A percentile compares a stretch with the other conserved stretches of the same genome.
These are phyloP conservation scores for Meliscaeva auricollis DNA, from an alignment of 2,888 invertebrate species.

Conservation along the genomic window DNA sequence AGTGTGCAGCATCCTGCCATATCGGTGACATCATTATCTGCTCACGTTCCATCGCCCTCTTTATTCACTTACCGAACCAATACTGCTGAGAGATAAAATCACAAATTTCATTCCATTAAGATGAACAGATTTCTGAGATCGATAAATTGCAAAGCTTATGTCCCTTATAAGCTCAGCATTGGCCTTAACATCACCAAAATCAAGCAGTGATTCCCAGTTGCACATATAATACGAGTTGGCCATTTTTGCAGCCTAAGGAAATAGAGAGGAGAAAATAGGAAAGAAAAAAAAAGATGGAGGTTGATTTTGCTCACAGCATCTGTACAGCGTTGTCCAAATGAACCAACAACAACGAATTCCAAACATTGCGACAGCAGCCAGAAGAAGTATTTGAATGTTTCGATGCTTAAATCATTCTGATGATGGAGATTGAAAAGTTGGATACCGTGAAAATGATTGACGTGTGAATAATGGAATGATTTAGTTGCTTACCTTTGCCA, in stretches of 20 bases:
- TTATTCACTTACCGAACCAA: conserved; percentile 47
- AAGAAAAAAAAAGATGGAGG: not conserved
- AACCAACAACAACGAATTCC: conserved; percentile 35
- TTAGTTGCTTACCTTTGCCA: conserved; percentile 11
- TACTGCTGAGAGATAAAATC: conserved; percentile 36
- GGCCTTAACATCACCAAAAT: conserved; percentile 20
- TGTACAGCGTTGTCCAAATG: conserved; percentile 29
- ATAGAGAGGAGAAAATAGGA: not conserved
- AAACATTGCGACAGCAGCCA: conserved; percentile 25
- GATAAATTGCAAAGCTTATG: conserved; percentile 51
- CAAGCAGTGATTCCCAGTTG: conserved; percentile 36
- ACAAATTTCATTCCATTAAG: conserved; percentile 52
- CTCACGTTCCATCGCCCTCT: conserved; percentile 36
- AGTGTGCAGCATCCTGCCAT: not conserved
- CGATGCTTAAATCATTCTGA: conserved; percentile 19
- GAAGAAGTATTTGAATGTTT: conserved; percentile 30
- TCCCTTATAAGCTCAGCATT: conserved; percentile 38
- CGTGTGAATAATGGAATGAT: no score
- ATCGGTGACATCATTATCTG: conserved; percentile 22
- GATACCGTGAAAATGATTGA: no score
- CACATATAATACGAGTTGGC: conserved; percentile 34
- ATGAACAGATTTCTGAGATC: conserved; percentile 46
- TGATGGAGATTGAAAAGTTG: not conserved
- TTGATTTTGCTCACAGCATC: conserved; percentile 9
- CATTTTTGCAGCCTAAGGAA: conserved; percentile 41